phyloP scores from a whole-genome alignment of 2,888 invertebrate species.

The Drosophila paramelanica region DNA sequence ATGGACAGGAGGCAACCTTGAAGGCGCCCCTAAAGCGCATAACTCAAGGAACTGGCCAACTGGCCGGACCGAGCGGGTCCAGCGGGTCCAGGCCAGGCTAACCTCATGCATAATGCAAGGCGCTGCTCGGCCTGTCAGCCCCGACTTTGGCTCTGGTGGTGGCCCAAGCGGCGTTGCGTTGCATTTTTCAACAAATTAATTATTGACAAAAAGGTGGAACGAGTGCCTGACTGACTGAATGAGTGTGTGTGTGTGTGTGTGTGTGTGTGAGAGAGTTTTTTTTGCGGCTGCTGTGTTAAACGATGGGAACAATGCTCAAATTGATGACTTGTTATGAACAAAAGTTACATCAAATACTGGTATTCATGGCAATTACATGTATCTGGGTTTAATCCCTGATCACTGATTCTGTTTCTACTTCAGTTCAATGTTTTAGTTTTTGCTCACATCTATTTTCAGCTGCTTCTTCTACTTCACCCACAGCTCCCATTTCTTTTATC shows the following conservation, averaged over 20 bases:
- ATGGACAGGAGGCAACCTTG: slow-evolving; percentile 60
- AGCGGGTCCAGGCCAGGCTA: slow-evolving; percentile 29
- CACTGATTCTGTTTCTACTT: not conserved
- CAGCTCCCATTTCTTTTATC: not conserved
- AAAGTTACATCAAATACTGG: not conserved
- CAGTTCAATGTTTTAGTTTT: not conserved
- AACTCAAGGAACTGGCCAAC: slow-evolving; percentile 47
- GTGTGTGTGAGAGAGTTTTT: slow-evolving; percentile 6
- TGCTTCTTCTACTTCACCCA: not conserved
- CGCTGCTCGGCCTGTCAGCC: slow-evolving; percentile 41
- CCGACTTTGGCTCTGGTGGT: slow-evolving; percentile 57
- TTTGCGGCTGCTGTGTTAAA: slow-evolving; percentile 5
- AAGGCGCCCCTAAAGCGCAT: slow-evolving; percentile 74
- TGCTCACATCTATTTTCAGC: not conserved
- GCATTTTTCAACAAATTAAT: slow-evolving; percentile 80
- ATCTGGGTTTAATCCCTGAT: not conserved
- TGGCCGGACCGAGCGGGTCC: slow-evolving; percentile 11
- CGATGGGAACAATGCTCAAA: slow-evolving; percentile 31
- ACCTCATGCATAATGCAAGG: slow-evolving; percentile 73
- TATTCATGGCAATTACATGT: no score
- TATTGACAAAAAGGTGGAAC: slow-evolving; percentile 75
- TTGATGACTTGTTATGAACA: slow-evolving; percentile 14
- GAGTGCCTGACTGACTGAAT: slow-evolving; percentile 41
- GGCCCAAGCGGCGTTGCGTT: slow-evolving; percentile 64
- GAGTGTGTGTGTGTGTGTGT: slow-evolving; percentile 8